Base-by-base conservation (phyloP, 2,113 vertebrate genomes). In the Hippocampus mohnikei region DNA sequence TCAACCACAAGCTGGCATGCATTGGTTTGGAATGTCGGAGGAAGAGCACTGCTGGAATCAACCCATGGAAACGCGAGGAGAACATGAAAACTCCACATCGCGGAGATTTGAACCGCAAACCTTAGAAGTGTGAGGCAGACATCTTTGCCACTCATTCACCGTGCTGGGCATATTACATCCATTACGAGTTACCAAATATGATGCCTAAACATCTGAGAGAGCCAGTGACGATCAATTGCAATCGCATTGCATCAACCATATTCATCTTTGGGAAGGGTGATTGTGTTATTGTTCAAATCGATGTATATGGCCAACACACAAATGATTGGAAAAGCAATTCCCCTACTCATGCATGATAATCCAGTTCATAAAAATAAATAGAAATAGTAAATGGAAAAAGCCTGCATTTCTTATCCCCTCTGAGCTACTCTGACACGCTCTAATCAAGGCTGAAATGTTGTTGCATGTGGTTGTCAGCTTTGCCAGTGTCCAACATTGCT, bases 391-490 rank as follows among this genome's bases (percentile, higher is more conserved):
- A 58, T 25, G 4, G 12, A 33, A 41, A 25, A 20, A 9, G 11
- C 40, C 46, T 21, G 27, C 3, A 46, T 59, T 61, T 33, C 52
- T 81, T 33, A 21, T 75, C 66, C 37, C 37, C 52, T 56, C 33
- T 67, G 71, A 71, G 44, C 65, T 67, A 15, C 71, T 50, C 27
- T 69, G 48, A 77, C 66, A 75, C 50, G 41, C 12, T 64, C 79
- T 68, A 63, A 71, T 77, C 73, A 12, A 73, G 56, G 78, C 18
- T 75, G 65, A 83, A 77, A 29, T 73, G 16, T 5, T 71, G 46
- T 72, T 77, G 73, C 64, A 73, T 81, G 73, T 7, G 70, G 50
- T 72, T 76, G 77, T 59, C 56, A 55, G 67, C 64, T 60, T 33
- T 60, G 41, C 23, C 5, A 15, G 21, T 64, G 21, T 23, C 40